Evolutionary conservation across 2,797 vertebrate species (phyloP).

Genomic region (Scomberomorus guttatus): DNA sequence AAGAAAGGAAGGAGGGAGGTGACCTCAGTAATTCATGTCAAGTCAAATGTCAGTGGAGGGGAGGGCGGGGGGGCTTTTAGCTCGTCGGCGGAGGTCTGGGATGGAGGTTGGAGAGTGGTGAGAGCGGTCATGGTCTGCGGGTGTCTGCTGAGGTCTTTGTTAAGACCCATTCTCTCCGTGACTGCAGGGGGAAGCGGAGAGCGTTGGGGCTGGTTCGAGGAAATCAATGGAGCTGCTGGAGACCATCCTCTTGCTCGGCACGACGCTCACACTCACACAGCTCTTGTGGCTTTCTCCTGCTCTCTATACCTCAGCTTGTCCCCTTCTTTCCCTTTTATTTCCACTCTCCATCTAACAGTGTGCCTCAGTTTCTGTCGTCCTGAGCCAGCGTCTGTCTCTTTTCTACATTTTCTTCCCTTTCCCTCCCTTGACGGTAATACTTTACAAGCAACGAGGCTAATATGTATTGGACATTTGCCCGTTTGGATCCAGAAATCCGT

Average conservation of each 20-base stretch:
- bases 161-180: conserved; percentile 65
- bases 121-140: conserved; percentile 65
- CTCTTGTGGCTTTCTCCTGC: conserved; percentile 58
- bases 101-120: conserved; percentile 58
- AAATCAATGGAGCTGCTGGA: conserved; percentile 84
- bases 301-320: conserved; percentile 75
- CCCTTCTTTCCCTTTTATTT: conserved; percentile 62
- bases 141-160: conserved; percentile 80
- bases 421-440: not conserved
- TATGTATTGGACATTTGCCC: conserved; percentile 7
- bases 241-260: conserved; percentile 71
- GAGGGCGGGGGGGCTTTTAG: conserved; percentile 63
- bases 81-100: conserved; percentile 58
- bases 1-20: conserved; percentile 24
- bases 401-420: conserved; percentile 1
- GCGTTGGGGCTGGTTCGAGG: conserved; percentile 47
- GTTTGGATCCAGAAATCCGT: conserved; percentile 45
- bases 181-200: conserved; percentile 53
- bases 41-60: conserved; percentile 78
- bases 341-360: conserved; percentile 38
- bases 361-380: conserved; percentile 26
- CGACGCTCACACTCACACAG: conserved; percentile 60
- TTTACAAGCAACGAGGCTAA: conserved; percentile 22
- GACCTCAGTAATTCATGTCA: conserved; percentile 66
- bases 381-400: conserved; percentile 8